Conservation (phyloP, 2,797 vertebrate species). For the Crypturellus tataupa region DNA sequence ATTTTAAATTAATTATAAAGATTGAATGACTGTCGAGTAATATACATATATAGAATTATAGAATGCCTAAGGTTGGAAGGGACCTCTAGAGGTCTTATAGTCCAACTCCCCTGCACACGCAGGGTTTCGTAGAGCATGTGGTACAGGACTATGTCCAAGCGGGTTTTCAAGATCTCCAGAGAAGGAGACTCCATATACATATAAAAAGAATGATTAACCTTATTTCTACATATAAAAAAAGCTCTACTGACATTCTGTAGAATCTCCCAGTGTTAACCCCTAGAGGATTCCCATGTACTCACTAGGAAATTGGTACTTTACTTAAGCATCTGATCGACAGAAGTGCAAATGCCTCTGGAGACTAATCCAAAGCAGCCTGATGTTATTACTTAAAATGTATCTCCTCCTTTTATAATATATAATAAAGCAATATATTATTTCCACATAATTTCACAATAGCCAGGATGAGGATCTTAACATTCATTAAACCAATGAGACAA, state of each 20-base stretch:
- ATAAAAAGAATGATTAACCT: background rate
- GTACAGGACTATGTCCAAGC: too few species aligned
- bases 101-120: too few species aligned
- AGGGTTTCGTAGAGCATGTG: too few species aligned
- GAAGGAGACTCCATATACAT: background rate
- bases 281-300: background rate
- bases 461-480: background rate
- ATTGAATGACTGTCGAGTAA: background rate
- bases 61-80: too few species aligned
- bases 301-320: background rate
- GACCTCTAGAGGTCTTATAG: too few species aligned
- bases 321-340: background rate
- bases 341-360: background rate
- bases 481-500: background rate
- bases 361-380: background rate
- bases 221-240: background rate
- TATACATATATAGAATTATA: too few species aligned
- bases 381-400: background rate
- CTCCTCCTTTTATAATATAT: background rate
- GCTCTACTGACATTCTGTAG: background rate
- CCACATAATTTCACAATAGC: background rate
- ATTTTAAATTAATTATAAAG: background rate
- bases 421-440: background rate
- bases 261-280: background rate
- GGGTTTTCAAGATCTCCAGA: too few species aligned